A percentile compares a stretch with the other conserved stretches of the same genome.
These are phyloP conservation scores for Mimas tiliae DNA, from an alignment of 2,888 invertebrate species.

Conservation along the genomic window DNA sequence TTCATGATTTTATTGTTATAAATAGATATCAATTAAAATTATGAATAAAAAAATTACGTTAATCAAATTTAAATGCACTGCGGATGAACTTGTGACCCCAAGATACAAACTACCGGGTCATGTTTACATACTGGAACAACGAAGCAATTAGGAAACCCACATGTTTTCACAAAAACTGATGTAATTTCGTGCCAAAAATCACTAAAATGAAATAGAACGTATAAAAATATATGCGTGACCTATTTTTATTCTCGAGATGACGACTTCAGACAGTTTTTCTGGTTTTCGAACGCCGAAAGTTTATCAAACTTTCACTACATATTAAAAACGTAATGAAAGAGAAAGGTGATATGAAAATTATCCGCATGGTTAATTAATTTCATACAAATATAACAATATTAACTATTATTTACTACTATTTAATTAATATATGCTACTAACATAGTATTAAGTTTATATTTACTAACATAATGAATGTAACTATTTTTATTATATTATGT, in stretches of 20 bases:
- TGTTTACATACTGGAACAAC: slow-evolving; percentile 37
- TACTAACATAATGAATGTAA: too few species aligned
- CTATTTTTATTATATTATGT: too few species aligned
- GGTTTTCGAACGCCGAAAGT: slow-evolving; percentile 15
- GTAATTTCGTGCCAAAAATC: slow-evolving; percentile 24
- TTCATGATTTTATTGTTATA: too few species aligned
- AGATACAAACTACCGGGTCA: slow-evolving; percentile 30
- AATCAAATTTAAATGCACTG: slow-evolving; percentile 14
- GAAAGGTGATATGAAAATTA: neutral
- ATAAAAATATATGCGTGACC: slow-evolving; percentile 27
- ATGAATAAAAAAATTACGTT: neutral
- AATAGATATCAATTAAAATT: too few species aligned
- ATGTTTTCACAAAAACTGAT: slow-evolving; percentile 3
- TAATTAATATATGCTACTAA: too few species aligned
- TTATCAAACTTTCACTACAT: slow-evolving; percentile 6
- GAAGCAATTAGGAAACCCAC: slow-evolving; percentile 1
- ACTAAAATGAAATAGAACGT: slow-evolving; percentile 16
- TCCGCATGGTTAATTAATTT: neutral
- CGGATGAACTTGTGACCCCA: slow-evolving; percentile 11
- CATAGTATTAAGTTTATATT: too few species aligned
- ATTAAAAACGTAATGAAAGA: slow-evolving; percentile 7
- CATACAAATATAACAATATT: neutral
- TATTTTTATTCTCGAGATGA: slow-evolving; percentile 18
- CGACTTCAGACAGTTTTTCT: slow-evolving; percentile 10
- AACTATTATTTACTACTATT: too few species aligned